A percentile compares a stretch with the other conserved stretches of the same genome.
Conservation (phyloP, 2,888 invertebrate genomes). For the Entomobrya proxima region DNA sequence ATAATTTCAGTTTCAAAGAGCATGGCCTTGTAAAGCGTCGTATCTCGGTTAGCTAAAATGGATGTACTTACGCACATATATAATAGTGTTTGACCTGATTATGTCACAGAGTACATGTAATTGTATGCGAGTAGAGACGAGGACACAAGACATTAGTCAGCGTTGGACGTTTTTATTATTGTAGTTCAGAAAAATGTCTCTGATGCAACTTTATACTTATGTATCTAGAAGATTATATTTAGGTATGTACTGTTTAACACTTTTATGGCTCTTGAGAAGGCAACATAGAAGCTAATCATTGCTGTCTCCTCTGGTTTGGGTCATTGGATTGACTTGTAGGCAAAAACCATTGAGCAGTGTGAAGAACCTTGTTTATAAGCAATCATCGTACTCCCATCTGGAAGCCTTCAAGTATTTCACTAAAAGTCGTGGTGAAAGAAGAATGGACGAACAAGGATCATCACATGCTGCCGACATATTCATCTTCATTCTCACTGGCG, state of each 20-base stretch:
- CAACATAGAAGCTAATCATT: not conserved
- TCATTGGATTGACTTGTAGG: no score
- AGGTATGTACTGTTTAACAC: no score
- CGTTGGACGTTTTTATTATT: no score
- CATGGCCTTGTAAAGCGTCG: not conserved
- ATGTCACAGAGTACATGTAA: not conserved
- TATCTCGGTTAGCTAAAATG: not conserved
- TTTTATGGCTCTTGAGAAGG: not conserved
- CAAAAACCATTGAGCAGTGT: not conserved
- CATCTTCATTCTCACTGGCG: no score
- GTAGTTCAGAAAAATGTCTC: no score
- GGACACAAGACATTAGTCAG: no score
- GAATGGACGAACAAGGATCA: not conserved
- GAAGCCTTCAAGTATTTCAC: not conserved
- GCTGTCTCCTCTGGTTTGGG: not conserved
- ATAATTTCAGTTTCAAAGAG: not conserved
- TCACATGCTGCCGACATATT: not conserved
- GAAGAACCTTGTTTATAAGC: not conserved
- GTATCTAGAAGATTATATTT: no score
- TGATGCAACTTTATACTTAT: no score
- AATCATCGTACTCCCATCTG: not conserved
- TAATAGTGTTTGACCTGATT: not conserved
- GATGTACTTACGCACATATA: not conserved
- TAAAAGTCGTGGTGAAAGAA: not conserved
- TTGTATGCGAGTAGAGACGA: not conserved